These are phyloP conservation scores for Lethrus apterus DNA, from an alignment of 1,140 invertebrate genomes.

Conservation along the genomic window DNA sequence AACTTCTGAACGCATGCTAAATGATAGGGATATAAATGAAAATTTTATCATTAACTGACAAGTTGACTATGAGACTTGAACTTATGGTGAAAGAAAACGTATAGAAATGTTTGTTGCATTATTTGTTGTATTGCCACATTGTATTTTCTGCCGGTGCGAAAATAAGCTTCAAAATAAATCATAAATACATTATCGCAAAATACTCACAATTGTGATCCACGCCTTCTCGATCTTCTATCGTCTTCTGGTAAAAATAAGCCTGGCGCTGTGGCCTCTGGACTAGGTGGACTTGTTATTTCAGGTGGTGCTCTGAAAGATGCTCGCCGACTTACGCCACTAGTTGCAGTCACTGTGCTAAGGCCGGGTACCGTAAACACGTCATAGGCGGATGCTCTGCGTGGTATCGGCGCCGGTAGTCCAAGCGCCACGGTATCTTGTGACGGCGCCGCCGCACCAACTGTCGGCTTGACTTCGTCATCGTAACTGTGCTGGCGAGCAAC, in stretches of 20 bases:
- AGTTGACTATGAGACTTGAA: too few species aligned
- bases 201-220: constrained; percentile 73
- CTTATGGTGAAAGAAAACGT: too few species aligned
- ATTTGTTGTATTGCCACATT: too few species aligned
- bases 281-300: constrained; percentile 50
- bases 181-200: constrained; percentile 4
- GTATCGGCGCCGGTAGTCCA: constrained; percentile 57
- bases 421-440: constrained; percentile 47
- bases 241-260: constrained; percentile 56
- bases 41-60: too few species aligned
- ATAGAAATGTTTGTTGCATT: too few species aligned
- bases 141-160: too few species aligned
- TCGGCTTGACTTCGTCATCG: constrained; percentile 63
- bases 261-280: constrained; percentile 43
- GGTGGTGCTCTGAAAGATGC: constrained; percentile 59
- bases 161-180: too few species aligned
- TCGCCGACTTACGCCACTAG: constrained; percentile 46
- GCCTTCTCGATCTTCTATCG: constrained; percentile 61
- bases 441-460: constrained; percentile 29
- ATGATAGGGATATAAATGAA: too few species aligned
- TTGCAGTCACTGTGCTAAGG: constrained; percentile 34
- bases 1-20: too few species aligned
- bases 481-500: constrained; percentile 70
- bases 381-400: constrained; percentile 68
- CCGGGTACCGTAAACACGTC: constrained; percentile 58